Percentiles rank a stretch among this genome's conserved stretches.
phyloP scores from a whole-genome alignment of 2,113 vertebrate species.

The Sylvilagus bachmani region DNA sequence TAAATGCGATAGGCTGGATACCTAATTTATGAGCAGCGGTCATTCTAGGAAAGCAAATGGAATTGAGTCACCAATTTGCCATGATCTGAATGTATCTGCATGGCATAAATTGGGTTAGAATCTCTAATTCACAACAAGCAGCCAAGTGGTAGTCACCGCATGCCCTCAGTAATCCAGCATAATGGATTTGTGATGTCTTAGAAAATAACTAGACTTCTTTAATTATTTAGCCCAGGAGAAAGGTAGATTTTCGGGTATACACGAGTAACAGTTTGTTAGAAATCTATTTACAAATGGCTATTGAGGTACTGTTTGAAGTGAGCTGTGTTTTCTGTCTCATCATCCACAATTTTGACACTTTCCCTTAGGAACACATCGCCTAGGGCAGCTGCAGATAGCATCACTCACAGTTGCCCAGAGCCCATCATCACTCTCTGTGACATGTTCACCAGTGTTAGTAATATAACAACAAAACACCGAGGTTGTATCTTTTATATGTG shows the following conservation, averaged over 20 bases:
- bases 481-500: neutral
- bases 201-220: slow-evolving; percentile 70
- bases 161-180: neutral
- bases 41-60: slow-evolving; percentile 32
- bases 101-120: slow-evolving; percentile 67
- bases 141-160: neutral
- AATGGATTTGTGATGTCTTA: slow-evolving; percentile 69
- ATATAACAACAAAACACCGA: neutral
- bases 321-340: slow-evolving; percentile 10
- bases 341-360: slow-evolving; percentile 9
- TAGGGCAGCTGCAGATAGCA: neutral
- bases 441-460: neutral
- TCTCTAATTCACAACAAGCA: slow-evolving; percentile 56
- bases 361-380: neutral
- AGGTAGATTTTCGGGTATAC: slow-evolving; percentile 54
- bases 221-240: slow-evolving; percentile 55
- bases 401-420: neutral
- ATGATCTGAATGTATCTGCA: slow-evolving; percentile 56
- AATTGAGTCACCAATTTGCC: slow-evolving; percentile 57
- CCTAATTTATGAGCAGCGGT: neutral
- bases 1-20: too few species aligned
- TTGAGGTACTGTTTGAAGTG: neutral
- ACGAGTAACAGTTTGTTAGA: neutral
- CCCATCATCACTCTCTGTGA: neutral
- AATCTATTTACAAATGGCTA: slow-evolving; percentile 36